Evolutionary conservation across 2,113 vertebrate genomes (phyloP).

Genomic region (Bombycilla garrulus): DNA sequence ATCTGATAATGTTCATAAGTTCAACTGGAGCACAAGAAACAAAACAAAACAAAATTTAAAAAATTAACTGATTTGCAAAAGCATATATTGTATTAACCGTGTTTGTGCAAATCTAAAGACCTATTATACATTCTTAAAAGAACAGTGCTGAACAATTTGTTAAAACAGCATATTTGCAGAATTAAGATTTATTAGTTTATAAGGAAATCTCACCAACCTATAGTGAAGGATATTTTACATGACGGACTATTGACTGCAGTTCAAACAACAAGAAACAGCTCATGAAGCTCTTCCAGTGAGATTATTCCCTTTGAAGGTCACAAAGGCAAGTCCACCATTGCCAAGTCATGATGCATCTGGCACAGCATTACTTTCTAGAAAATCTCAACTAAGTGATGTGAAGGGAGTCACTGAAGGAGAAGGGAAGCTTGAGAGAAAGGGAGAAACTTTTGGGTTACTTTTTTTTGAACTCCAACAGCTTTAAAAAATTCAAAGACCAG

Average conservation of each 20-base stretch:
- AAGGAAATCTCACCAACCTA: not conserved
- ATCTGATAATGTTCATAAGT: not conserved
- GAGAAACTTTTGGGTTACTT: not conserved
- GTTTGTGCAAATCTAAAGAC: not conserved
- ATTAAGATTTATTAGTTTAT: not conserved
- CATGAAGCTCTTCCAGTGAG: not conserved
- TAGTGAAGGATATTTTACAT: not conserved
- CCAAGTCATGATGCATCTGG: not conserved
- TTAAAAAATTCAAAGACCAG: not conserved
- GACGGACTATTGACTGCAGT: not conserved
- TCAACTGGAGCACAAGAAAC: not conserved
- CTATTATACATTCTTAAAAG: not conserved
- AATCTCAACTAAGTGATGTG: not conserved
- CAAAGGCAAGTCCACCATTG: not conserved
- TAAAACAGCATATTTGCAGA: not conserved
- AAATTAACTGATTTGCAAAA: not conserved
- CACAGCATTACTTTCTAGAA: not conserved
- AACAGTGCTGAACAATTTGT: not conserved
- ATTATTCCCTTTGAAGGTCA: not conserved
- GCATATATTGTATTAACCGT: not conserved
- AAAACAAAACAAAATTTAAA: not conserved
- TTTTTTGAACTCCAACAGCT: not conserved
- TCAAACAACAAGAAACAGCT: not conserved
- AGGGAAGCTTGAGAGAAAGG: not conserved
- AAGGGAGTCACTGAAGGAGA: not conserved